Percentiles rank a stretch among this genome's conserved stretches.
Conservation (phyloP, 2,113 vertebrate genomes). For the Leptosomus discolor region DNA sequence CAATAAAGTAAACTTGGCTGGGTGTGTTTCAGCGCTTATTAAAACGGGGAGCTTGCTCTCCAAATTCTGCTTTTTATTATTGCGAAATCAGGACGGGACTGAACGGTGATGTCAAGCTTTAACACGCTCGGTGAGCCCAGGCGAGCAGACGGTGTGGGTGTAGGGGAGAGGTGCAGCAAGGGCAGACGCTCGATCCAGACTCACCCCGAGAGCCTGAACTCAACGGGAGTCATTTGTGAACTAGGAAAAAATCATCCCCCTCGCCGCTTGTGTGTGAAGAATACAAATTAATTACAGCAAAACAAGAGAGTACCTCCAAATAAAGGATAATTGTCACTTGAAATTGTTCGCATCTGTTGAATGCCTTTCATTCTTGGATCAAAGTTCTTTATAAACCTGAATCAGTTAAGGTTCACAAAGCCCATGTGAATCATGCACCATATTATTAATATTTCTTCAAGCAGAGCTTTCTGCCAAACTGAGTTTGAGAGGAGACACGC, state of each 20-base stretch:
- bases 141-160: slow-evolving; percentile 1
- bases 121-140: not conserved
- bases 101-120: slow-evolving; percentile 51
- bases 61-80: not conserved
- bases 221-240: not conserved
- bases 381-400: not conserved
- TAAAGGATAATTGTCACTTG: not conserved
- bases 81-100: slow-evolving; percentile 45
- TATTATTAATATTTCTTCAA: not conserved
- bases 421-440: fast-evolving
- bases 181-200: not conserved
- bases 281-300: not conserved
- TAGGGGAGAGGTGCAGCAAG: not conserved
- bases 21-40: slow-evolving; percentile 11
- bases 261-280: fast-evolving
- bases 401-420: not conserved
- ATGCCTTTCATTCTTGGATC: not conserved
- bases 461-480: not conserved
- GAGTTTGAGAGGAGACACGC: not conserved
- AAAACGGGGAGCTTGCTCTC: slow-evolving; percentile 13
- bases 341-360: not conserved
- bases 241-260: not conserved
- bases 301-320: not conserved
- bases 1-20: slow-evolving; percentile 52
- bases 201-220: not conserved